Percentiles rank a stretch among this genome's conserved stretches.
phyloP scores from a whole-genome alignment of 2,113 vertebrate species.

The Callospermophilus lateralis region DNA sequence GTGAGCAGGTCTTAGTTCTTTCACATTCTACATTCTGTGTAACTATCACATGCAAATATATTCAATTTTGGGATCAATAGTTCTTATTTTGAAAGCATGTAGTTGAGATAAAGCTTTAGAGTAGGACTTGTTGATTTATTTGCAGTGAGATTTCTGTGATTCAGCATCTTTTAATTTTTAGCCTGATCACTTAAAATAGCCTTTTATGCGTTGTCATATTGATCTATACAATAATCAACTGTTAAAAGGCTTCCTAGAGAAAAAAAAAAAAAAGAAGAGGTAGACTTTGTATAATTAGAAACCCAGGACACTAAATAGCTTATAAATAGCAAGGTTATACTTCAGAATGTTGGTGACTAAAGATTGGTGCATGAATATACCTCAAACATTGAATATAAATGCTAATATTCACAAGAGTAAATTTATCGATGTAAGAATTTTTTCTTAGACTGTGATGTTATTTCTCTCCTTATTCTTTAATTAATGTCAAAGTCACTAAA shows the following conservation, averaged over 20 bases:
- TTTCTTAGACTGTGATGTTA: neutral
- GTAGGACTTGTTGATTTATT: neutral
- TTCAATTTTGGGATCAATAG: neutral
- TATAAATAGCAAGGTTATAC: neutral
- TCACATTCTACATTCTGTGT: neutral
- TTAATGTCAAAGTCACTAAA: neutral
- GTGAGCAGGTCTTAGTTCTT: neutral
- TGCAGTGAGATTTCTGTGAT: neutral
- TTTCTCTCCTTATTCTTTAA: neutral
- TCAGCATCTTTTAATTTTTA: constrained; percentile 7
- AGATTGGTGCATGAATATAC: neutral
- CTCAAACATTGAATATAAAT: neutral
- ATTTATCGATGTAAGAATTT: neutral
- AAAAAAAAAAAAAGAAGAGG: neutral
- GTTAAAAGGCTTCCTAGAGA: neutral
- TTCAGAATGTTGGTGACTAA: constrained; percentile 3
- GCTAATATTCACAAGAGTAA: neutral
- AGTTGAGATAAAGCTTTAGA: neutral
- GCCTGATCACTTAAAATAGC: neutral
- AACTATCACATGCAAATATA: neutral
- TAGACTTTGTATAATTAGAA: constrained; percentile 38
- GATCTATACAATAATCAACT: neutral
- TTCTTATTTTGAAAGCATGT: neutral
- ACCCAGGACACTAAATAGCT: neutral
- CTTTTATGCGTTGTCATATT: neutral